phyloP scores from a whole-genome alignment of 2,888 invertebrate genomes.

The Temnothorax rugatulus region DNA sequence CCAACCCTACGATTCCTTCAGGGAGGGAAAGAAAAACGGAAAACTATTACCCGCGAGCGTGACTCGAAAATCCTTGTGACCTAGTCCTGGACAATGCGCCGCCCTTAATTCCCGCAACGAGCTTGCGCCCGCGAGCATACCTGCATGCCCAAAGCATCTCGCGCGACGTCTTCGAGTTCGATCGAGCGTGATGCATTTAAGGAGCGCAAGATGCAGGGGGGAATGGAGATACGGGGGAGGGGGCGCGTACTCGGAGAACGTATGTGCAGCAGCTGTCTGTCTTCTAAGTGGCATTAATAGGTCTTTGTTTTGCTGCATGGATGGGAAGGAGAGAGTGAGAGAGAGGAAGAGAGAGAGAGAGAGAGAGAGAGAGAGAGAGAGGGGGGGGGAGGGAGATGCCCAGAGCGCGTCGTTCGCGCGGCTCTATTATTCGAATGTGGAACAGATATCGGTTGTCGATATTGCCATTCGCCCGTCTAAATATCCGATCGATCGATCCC shows the following conservation, averaged over 20 bases:
- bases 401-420: slow-evolving; percentile 69
- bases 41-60: slow-evolving; percentile 2
- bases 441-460: slow-evolving; percentile 84
- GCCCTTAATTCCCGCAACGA: slow-evolving; percentile 43
- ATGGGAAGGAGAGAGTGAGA: slow-evolving; percentile 25
- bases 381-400: slow-evolving; percentile 55
- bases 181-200: slow-evolving; percentile 53
- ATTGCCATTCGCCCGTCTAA: slow-evolving; percentile 75
- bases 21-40: neutral
- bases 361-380: neutral
- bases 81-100: slow-evolving; percentile 49
- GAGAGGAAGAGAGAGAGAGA: slow-evolving; percentile 32
- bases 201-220: slow-evolving; percentile 34
- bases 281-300: slow-evolving; percentile 82
- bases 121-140: slow-evolving; percentile 24
- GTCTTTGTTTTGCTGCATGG: slow-evolving; percentile 78
- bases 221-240: neutral
- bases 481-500: slow-evolving; percentile 76
- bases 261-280: slow-evolving; percentile 64
- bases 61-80: slow-evolving; percentile 38
- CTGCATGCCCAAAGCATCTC: slow-evolving; percentile 15
- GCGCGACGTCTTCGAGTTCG: slow-evolving; percentile 38
- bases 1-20: neutral
- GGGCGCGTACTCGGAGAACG: slow-evolving; percentile 29
- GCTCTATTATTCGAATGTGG: slow-evolving; percentile 84